Evolutionary conservation across 2,797 vertebrate species (phyloP), one percentile per base, ranked within the genome.

Genomic region (Huso huso): DNA sequence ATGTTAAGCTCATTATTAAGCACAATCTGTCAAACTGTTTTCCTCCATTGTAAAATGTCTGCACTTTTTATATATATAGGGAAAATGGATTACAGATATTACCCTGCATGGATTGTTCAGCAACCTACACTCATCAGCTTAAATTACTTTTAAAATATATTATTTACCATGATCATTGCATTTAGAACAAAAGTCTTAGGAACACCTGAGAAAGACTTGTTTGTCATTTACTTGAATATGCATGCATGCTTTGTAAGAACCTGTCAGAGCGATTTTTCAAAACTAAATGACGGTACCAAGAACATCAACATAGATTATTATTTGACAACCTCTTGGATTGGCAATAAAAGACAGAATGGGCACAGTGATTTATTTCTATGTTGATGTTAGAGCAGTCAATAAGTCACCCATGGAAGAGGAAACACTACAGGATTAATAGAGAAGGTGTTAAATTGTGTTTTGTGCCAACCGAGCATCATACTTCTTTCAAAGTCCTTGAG

Each of bases 61-160:
- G 11, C 51, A 18, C 23, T 49, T 57, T 23, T 69, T 61, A 13
- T 55, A 61, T 37, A 65, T 61, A 13, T 55, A 61, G 49, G 55
- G 58, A 37, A 10, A 51, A 10, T 48, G 60, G 63, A 61, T 69
- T 60, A 69, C 18, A 65, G 62, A 60, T 64, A 69, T 69, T 69
- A 64, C 13, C 49, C 55, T 60, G 15, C 51, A 48, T 48, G 60
- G 63, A 55, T 65, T 48, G 23, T 51, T 55, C 55, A 48, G 10
- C 37, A 69, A 65, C 68, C 63, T 11, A 48, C 58, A 69, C 58
- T 69, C 61, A 69, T 60, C 63, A 69, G 63, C 68, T 69, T 69
- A 69, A 69, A 65, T 52, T 53, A 61, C 57, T 65, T 61, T 59
- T 60, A 65, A 48, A 69, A 64, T 69, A 57, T 69, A 61, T 65